Evolutionary conservation across 1,140 invertebrate species (phyloP).

Genomic region (Drosophila dunni): DNA sequence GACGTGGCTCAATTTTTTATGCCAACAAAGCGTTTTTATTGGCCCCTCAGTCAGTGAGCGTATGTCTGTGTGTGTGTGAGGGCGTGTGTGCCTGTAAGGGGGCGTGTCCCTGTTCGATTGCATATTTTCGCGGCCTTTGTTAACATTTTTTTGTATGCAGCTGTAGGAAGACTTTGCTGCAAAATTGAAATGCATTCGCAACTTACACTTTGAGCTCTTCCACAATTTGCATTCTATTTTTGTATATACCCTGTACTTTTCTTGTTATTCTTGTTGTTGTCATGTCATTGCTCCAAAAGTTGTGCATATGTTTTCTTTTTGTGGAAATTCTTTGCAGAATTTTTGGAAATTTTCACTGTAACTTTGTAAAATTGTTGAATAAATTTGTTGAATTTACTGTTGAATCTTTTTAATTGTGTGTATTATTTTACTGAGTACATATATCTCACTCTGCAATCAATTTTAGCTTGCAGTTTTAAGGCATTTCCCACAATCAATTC

Average conservation of each 20-base stretch:
- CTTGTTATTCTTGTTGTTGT: neutral
- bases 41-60: conserved; percentile 3
- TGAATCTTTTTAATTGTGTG: neutral
- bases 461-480: too few relatives aligned
- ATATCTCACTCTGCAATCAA: neutral
- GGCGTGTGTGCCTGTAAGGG: neutral
- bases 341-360: too few relatives aligned
- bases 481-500: too few relatives aligned
- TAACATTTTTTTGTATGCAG: conserved; percentile 40
- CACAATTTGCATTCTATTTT: conserved; percentile 55
- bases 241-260: conserved; percentile 2
- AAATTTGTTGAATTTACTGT: neutral
- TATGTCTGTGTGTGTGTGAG: neutral
- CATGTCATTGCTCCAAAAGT: neutral
- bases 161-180: conserved; percentile 38
- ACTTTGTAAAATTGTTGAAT: too few relatives aligned
- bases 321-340: too few relatives aligned
- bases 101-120: conserved; percentile 45
- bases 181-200: conserved; percentile 73
- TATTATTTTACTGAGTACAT: neutral
- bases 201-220: conserved; percentile 55
- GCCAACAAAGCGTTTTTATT: conserved; percentile 74
- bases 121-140: conserved; percentile 72
- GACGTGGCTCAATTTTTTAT: conserved; percentile 56
- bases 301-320: neutral